Evolutionary conservation across 2,113 vertebrate species (phyloP), one percentile per base, ranked within the genome.

Genomic region (Chionomys nivalis): DNA sequence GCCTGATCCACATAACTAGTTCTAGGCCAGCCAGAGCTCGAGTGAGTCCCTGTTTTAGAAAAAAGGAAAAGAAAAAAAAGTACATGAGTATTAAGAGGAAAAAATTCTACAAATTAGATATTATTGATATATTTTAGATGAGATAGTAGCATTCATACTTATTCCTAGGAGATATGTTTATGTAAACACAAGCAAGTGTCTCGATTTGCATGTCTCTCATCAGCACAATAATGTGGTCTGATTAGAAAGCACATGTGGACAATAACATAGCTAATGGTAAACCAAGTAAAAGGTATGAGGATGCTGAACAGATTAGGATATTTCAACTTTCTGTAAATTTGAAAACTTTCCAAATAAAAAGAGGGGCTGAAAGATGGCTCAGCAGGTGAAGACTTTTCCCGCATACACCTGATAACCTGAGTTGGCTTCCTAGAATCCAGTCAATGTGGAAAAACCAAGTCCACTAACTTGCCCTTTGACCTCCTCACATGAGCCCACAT

Each of bases 341-440:
- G 76, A 89, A 82, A 77, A 58, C n/a, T 89, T 82, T 39, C n/a
- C 66, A 94, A 87, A 72, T 24, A n/a, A 61, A 70, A 73, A 65
- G 47, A 79, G 31, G 17, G 47, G 16, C 47, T 55, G 47, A 33
- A 52, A 78, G 76, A 55, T 49, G 47, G 47, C 16, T 79, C 77
- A 55, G 39, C n/a, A 85, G 26, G 82, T 65, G 19, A 83, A 85
- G 82, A 16, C 16, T 31, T 61, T 31, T 44, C 55, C 52, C 1
- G 2, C 1, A 85, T 39, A 31, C 12, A 82, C 21, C 79, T 82
- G 3, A 36, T n/a, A 63, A 42, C 55, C 55, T 16, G 36, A 82
- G 55, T 42, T 83, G 23, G n/a, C n/a, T n/a, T 24, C 36, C 52
- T 42, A 61, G 81, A 85, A 21, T 85, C 82, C 7, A 65, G n/a